Evolutionary conservation across 2,797 vertebrate species (phyloP), one percentile per base, ranked within the genome.

Genomic region (Neosilurus mollespiculum): DNA sequence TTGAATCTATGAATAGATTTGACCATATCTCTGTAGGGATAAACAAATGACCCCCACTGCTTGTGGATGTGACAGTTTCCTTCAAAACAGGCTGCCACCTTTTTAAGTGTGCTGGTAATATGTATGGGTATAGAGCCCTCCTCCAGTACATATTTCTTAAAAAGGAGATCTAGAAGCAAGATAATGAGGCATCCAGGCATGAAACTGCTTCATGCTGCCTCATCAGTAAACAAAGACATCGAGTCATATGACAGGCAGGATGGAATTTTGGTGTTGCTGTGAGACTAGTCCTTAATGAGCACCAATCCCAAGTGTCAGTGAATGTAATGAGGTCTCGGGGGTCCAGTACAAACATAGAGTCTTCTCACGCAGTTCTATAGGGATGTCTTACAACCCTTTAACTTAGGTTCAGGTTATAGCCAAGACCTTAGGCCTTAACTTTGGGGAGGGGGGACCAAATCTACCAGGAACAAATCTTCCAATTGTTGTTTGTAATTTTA

Each of bases 321-420:
- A 70, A 71, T 81, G 56, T 88, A 88, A 89, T 89, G 83, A 89
- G 86, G 56, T 73, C 85, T 88, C 85, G 51, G 24, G 82, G 81
- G 87, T 83, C 82, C 72, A 22, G 61, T 53, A 9, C 61, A 75
- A 54, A 78, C 62, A 66, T 49, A n/a, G 76, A 59, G 80, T 79
- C 64, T 76, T 61, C 82, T 81, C n/a, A 34, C 9, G 20, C 67
- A 79, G 72, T 61, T 81, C 56, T 9, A 0, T 53, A 67, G 37
- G 64, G 69, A 80, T 66, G 70, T 65, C 24, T 53, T 49, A 81
- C 83, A 75, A 81, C 10, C n/a, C 30, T 37, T 59, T 58, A 24
- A 20, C 56, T 30, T 34, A 75, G 5, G 54, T 37, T 16, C 12
- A 62, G n/a, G 9, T 51, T 22, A 80, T 34, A 67, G 67, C 16